These are phyloP conservation scores for Vollenhovia emeryi DNA, from an alignment of 1,140 invertebrate genomes.

Conservation along the genomic window DNA sequence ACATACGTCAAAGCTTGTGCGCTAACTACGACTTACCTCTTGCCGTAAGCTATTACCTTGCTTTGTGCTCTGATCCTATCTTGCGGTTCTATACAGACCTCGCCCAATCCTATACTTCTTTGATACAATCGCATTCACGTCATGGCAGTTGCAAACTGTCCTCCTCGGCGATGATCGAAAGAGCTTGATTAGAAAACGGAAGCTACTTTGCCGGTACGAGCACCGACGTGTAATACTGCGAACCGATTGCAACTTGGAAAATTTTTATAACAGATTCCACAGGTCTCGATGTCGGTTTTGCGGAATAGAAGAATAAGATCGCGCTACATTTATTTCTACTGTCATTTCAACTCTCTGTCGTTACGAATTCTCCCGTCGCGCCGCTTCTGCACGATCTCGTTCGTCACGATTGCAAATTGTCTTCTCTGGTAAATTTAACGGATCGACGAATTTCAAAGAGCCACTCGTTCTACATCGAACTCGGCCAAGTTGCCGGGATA, in stretches of 20 bases:
- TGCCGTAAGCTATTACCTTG: too few relatives aligned
- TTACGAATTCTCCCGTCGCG: background rate
- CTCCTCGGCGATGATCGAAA: conserved; percentile 64
- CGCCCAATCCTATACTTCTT: conserved; percentile 49
- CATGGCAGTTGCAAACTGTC: conserved; percentile 63
- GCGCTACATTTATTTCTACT: background rate
- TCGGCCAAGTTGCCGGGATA: background rate
- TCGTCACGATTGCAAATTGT: conserved; percentile 30
- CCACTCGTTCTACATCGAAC: conserved; percentile 10
- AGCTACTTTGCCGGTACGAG: background rate
- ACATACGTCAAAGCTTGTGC: too few relatives aligned
- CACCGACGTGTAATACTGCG: background rate
- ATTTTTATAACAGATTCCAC: background rate
- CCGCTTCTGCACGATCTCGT: background rate
- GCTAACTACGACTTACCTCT: too few relatives aligned
- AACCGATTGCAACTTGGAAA: background rate
- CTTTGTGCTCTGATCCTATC: too few relatives aligned
- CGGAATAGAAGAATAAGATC: background rate
- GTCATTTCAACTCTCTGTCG: background rate
- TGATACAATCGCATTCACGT: conserved; percentile 51
- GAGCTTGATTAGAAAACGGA: background rate
- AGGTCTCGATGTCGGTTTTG: background rate
- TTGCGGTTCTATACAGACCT: conserved; percentile 49
- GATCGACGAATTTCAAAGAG: conserved; percentile 23
- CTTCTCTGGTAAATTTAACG: background rate